phyloP scores from a whole-genome alignment of 2,888 invertebrate species.

The Willowsia nigromaculata region DNA sequence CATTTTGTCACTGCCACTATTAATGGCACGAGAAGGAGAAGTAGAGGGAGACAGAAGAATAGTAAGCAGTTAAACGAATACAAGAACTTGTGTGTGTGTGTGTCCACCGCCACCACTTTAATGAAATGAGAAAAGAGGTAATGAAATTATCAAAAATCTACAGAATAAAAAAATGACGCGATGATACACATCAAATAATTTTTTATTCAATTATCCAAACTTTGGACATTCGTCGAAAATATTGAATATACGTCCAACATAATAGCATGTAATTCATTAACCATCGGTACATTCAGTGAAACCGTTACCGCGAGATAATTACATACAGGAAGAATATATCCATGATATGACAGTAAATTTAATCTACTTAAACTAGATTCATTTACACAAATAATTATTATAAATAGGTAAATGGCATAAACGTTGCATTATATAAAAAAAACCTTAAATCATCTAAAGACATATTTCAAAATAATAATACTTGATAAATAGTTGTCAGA shows the following conservation, averaged over 20 bases:
- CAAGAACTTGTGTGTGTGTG: background rate
- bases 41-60: background rate
- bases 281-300: background rate
- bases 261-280: background rate
- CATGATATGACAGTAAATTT: background rate
- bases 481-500: background rate
- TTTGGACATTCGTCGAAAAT: constrained; percentile 9
- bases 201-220: constrained; percentile 30
- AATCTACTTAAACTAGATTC: background rate
- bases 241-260: background rate
- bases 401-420: constrained; percentile 2
- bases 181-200: constrained; percentile 24
- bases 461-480: background rate
- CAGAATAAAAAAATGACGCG: background rate
- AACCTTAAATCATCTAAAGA: background rate
- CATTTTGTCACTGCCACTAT: constrained; percentile 60
- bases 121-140: background rate
- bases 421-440: background rate
- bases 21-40: constrained; percentile 3
- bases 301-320: background rate
- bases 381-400: background rate
- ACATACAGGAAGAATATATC: no score
- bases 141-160: background rate
- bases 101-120: background rate
- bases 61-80: constrained; percentile 11